Conservation (phyloP, 2,888 invertebrate species). For the Eueremaeus valkanovi region DNA sequence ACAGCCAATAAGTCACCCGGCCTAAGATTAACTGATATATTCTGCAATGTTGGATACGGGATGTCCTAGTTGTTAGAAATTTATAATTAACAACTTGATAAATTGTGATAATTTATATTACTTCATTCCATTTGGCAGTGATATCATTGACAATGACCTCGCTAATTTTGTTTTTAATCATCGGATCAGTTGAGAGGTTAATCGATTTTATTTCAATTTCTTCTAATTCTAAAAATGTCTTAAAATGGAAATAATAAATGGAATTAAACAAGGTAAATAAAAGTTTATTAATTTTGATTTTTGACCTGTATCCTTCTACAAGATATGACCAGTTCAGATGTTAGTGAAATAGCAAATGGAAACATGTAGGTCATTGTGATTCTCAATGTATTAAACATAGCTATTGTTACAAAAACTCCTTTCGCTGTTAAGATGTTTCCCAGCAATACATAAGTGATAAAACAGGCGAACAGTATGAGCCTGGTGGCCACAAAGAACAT, state of each 20-base stretch:
- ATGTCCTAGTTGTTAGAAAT: not conserved
- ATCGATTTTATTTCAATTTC: not conserved
- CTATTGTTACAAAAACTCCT: conserved; percentile 70
- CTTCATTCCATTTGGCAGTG: conserved; percentile 32
- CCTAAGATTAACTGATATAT: conserved; percentile 52
- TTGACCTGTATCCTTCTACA: not conserved
- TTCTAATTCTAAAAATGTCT: conserved; percentile 16
- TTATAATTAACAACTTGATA: not conserved
- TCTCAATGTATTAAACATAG: not conserved
- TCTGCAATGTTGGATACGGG: conserved; percentile 43
- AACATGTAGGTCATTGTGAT: not conserved
- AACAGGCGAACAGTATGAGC: conserved; percentile 72
- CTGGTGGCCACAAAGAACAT: conserved; percentile 69
- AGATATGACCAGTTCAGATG: not conserved
- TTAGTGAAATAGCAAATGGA: not conserved
- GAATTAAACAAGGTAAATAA: not conserved
- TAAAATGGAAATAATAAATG: not conserved
- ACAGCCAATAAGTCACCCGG: conserved; percentile 64
- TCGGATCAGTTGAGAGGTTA: not conserved
- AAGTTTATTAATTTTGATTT: not conserved
- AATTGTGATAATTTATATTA: not conserved
- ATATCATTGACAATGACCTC: conserved; percentile 16
- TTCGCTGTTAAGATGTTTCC: conserved; percentile 66
- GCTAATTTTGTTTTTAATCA: not conserved
- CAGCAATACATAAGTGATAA: conserved; percentile 66